Percentiles rank a stretch among this genome's conserved stretches.
Evolutionary conservation across 2,113 vertebrate species (phyloP).

Genomic region (Microcebus murinus): DNA sequence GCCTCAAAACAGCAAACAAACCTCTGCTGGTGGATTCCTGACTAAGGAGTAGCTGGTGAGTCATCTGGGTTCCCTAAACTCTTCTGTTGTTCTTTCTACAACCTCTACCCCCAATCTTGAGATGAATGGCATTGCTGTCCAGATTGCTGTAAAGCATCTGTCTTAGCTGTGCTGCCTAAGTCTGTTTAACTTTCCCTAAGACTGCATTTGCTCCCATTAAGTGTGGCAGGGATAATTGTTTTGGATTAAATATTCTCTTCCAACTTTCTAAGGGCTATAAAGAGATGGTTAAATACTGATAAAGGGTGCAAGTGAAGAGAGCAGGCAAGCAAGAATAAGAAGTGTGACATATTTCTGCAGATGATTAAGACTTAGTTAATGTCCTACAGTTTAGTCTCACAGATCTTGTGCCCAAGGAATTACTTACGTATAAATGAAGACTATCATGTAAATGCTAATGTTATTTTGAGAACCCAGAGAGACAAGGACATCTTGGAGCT

Average conservation of each 20-base stretch:
- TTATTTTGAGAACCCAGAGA: slow-evolving; percentile 20
- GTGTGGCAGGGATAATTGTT: neutral
- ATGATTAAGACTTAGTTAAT: neutral
- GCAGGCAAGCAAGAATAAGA: neutral
- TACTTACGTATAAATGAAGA: slow-evolving; percentile 17
- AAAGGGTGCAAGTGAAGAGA: slow-evolving; percentile 11
- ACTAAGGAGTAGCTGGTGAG: too few relatives aligned
- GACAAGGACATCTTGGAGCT: slow-evolving; percentile 5
- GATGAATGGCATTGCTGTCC: too few relatives aligned
- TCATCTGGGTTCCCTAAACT: too few relatives aligned
- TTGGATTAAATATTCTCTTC: slow-evolving; percentile 43
- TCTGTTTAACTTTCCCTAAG: too few relatives aligned
- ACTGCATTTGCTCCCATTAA: too few relatives aligned
- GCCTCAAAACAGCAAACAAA: too few relatives aligned
- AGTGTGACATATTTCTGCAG: neutral
- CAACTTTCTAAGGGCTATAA: neutral
- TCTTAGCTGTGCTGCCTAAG: too few relatives aligned
- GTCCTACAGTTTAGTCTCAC: neutral
- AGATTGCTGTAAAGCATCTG: too few relatives aligned
- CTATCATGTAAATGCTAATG: neutral
- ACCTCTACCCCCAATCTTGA: too few relatives aligned
- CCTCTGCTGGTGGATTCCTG: too few relatives aligned
- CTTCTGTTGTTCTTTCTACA: too few relatives aligned
- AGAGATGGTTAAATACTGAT: slow-evolving; percentile 6
- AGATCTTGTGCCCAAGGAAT: slow-evolving; percentile 9